phyloP scores from a whole-genome alignment of 2,888 invertebrate species.

The Notodonta ziczac region DNA sequence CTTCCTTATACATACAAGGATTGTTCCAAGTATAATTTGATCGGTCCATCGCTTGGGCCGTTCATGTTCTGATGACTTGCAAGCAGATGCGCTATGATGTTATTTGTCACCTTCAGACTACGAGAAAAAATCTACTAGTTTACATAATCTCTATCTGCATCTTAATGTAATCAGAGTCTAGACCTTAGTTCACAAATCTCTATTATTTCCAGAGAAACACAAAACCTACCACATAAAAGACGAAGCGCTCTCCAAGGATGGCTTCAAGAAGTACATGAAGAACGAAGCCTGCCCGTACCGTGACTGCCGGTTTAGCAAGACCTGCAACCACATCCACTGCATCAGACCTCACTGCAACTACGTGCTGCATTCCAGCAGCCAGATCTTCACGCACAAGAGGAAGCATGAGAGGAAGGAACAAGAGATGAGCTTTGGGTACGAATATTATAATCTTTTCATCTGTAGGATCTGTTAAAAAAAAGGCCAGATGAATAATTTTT shows the following conservation, averaged over 20 bases:
- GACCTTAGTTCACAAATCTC: neutral
- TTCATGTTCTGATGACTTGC: too few species aligned
- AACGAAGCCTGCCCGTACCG: conserved; percentile 97
- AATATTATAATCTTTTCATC: conserved; percentile 41
- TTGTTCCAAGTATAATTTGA: too few species aligned
- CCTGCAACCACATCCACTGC: conserved; percentile 99
- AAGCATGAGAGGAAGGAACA: conserved; percentile 98
- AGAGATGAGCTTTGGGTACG: conserved; percentile 93
- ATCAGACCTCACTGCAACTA: conserved; percentile 97
- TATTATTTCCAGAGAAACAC: conserved; percentile 93
- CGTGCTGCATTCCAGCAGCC: conserved; percentile 98
- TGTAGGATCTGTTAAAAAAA: too few species aligned
- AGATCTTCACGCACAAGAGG: conserved; percentile 98
- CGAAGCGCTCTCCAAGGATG: conserved; percentile 96
- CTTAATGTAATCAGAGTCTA: too few species aligned
- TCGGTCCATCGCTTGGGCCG: too few species aligned
- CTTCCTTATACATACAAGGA: too few species aligned
- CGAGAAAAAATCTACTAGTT: too few species aligned
- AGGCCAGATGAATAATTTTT: too few species aligned
- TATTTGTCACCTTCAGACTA: too few species aligned
- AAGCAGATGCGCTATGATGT: too few species aligned
- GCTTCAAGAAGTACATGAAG: conserved; percentile 99
- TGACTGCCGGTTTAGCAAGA: conserved; percentile 96
- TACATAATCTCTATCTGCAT: too few species aligned
- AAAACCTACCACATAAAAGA: conserved; percentile 99